phyloP scores from a whole-genome alignment of 1,140 invertebrate genomes.

The Stratiolaelaps scimitus region DNA sequence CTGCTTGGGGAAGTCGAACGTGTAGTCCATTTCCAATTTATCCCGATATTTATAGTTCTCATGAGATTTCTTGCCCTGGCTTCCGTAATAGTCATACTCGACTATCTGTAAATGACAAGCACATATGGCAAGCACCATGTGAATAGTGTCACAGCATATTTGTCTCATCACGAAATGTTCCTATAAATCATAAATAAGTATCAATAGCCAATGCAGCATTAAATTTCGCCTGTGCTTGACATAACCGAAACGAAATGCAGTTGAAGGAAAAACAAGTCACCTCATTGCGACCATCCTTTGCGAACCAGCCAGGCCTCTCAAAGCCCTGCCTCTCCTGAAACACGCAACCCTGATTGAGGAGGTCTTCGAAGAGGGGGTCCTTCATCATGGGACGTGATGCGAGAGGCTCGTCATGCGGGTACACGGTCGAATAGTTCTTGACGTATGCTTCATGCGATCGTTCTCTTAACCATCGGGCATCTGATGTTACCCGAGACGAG shows the following conservation, averaged over 20 bases:
- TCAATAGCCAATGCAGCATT: too few species aligned
- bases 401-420: slow-evolving; percentile 69
- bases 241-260: too few species aligned
- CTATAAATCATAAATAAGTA: too few species aligned
- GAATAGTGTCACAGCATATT: too few species aligned
- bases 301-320: slow-evolving; percentile 67
- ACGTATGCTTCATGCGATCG: slow-evolving; percentile 72
- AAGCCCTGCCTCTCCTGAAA: slow-evolving; percentile 73
- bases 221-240: too few species aligned
- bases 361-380: slow-evolving; percentile 54
- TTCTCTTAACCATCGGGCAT: slow-evolving; percentile 59
- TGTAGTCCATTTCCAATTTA: slow-evolving; percentile 57
- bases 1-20: slow-evolving; percentile 64
- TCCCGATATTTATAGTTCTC: slow-evolving; percentile 53
- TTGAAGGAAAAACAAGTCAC: too few species aligned
- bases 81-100: slow-evolving; percentile 68
- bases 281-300: slow-evolving; percentile 42
- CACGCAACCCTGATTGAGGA: slow-evolving; percentile 58
- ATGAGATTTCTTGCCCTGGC: slow-evolving; percentile 54
- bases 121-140: too few species aligned
- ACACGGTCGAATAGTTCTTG: slow-evolving; percentile 69
- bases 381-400: slow-evolving; percentile 58
- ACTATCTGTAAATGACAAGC: slow-evolving; percentile 36
- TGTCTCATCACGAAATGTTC: too few species aligned
- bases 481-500: slow-evolving; percentile 52